Evolutionary conservation across 2,113 vertebrate species (phyloP), one percentile per base, ranked within the genome.

Genomic region (Prolemur simus): DNA sequence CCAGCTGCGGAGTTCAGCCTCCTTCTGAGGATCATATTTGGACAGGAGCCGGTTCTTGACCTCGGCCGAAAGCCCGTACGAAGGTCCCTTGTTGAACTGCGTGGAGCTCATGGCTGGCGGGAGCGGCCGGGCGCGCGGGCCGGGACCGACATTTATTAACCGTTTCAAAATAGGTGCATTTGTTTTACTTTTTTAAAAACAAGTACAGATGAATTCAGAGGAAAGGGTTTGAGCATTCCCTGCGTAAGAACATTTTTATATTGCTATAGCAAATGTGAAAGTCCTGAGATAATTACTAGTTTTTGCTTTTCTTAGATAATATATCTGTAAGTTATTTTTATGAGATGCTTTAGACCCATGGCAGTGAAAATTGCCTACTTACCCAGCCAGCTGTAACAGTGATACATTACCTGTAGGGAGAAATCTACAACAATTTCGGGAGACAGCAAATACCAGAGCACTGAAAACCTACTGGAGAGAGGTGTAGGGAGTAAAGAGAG

Each of bases 21-120:
- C 99, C 89, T 99, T 99, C 98, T 99, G 99, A 1, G 96, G 95
- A 96, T 99, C 99, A 2, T 99, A 99, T 84, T 99, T 99, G 98
- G 99, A 99, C 68, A 99, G 99, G 0, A 99, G 99, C 99, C 98
- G 95, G 98, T 98, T 99, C 95, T 92, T 97, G 94, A 99, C 99
- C 93, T 99, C 98, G 15, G 99, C 99, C 20, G 98, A 99, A 68
- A 99, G 98, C 52, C 99, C 98, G 74, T 99, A 99, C 83, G 98
- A 98, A 12, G 99, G 99, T 0, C 99, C 99, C 98, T 98, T 98
- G 98, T 99, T 99, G 98, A 99, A 99, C 97, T 98, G 98, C 78
- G 97, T 97, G 97, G 97, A 97, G 97, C 98, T 98, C 98, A 98
- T 98, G 96, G 92, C 87, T 80, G 77, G 92, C 49, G 17, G 52